Evolutionary conservation across 2,888 invertebrate species (phyloP).

Genomic region (Xestobium rufovillosum): DNA sequence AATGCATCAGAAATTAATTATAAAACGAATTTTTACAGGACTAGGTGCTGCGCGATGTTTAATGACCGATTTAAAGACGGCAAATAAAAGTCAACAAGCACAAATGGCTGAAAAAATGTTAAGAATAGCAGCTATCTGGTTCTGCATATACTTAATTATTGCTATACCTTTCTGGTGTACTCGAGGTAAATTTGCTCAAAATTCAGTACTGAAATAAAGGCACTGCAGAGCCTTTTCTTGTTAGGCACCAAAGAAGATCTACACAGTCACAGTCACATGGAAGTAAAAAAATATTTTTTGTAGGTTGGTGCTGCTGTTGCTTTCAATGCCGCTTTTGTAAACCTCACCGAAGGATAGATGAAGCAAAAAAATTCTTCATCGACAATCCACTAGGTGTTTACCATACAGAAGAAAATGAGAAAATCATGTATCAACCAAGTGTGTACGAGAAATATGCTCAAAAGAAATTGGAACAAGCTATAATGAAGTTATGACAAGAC

Average conservation of each 20-base stretch:
- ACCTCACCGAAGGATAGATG: slow-evolving; percentile 48
- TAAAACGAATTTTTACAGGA: slow-evolving; percentile 7
- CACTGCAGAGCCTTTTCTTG: too few species aligned
- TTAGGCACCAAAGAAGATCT: too few species aligned
- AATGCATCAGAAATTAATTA: too few species aligned
- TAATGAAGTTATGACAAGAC: slow-evolving; percentile 45
- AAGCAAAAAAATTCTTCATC: slow-evolving; percentile 49
- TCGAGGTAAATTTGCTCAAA: slow-evolving; percentile 35
- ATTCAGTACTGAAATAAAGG: slow-evolving; percentile 3
- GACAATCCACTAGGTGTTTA: slow-evolving; percentile 53
- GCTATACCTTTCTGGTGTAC: slow-evolving; percentile 48
- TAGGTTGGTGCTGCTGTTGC: slow-evolving; percentile 58
- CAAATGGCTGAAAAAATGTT: slow-evolving; percentile 31
- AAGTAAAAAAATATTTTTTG: slow-evolving; percentile 5
- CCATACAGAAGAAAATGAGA: slow-evolving; percentile 35
- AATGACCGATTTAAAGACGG: slow-evolving; percentile 1
- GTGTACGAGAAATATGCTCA: slow-evolving; percentile 51
- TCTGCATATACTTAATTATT: slow-evolving; percentile 41
- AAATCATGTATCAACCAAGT: slow-evolving; percentile 48
- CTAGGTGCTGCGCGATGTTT: slow-evolving; percentile 4
- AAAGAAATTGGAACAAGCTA: slow-evolving; percentile 49
- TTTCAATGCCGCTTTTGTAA: slow-evolving; percentile 51
- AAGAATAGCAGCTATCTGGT: slow-evolving; percentile 41
- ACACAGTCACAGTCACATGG: too few species aligned
- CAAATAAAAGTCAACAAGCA: slow-evolving; percentile 10